Base-by-base conservation (phyloP, 2,888 invertebrate species). In the Galeopsomyia nigrocyanea region DNA sequence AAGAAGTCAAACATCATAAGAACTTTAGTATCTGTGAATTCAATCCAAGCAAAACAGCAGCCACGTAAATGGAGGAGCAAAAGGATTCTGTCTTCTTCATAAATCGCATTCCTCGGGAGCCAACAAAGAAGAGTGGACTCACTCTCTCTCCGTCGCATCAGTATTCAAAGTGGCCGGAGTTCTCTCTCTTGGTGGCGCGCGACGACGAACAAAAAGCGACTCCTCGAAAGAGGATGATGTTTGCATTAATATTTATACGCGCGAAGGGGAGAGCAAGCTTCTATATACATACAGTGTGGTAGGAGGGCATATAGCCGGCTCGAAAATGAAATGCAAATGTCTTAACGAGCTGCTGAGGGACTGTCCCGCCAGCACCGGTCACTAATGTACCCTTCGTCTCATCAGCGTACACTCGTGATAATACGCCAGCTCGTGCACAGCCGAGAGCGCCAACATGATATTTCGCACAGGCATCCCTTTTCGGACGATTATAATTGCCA, bases 271-370 rank as follows among this genome's bases (percentile, higher is more conserved):
- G 78, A 80, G 79, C 77, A 78, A 66, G 76, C 55, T 56, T 55
- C 31, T 58, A 16, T 31, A 31, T 58, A 16, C 17, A 31, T 58
- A 39, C 22, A 26, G 21, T 9, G 26, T n/a, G 57, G 17, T 10
- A 49, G 31, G 26, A 66, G 21, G 31, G 21, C 46, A 5, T 17
- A 26, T 53, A 10, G 80, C 79, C 79, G 82, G 26, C 26, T 26
- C 26, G 26, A 26, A 82, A 84, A 86, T 86, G 85, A 86, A 86
- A 86, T 86, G 86, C 86, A 86, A 86, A 86, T 86, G 84, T 84
- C 82, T 85, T 86, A 86, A 86, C 86, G 86, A 86, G 85, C 84
- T 85, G 82, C 86, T 84, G 85, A 86, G 85, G 85, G 80, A 86
- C 84, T 84, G 80, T 83, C 79, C n/a, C 13, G 26, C 79, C 77